phyloP scores from a whole-genome alignment of 2,797 vertebrate species.

The Lutjanus campechanus region DNA sequence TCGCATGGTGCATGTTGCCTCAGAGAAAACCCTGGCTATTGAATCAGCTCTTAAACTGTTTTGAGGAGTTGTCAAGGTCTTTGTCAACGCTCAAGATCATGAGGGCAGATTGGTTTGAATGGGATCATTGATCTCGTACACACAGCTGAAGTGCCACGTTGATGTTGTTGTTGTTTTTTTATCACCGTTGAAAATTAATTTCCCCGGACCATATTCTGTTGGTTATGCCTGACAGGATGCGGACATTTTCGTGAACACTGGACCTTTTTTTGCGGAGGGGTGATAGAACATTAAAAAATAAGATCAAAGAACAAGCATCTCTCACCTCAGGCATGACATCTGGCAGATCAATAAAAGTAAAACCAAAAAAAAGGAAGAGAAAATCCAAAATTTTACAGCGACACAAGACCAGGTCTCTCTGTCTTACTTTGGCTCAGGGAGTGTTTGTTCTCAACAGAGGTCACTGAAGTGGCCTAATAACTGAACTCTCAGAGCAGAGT shows the following conservation, averaged over 20 bases:
- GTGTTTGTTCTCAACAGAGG: conserved; percentile 51
- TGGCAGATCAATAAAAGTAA: conserved; percentile 63
- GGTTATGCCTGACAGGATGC: conserved; percentile 64
- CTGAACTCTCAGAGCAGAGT: conserved; percentile 38
- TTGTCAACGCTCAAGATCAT: conserved; percentile 58
- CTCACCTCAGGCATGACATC: conserved; percentile 72
- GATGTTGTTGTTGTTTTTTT: conserved; percentile 49
- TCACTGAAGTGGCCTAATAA: conserved; percentile 41
- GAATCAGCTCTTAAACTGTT: conserved; percentile 35
- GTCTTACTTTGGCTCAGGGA: conserved; percentile 26
- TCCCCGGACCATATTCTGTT: conserved; percentile 62
- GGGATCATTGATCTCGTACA: conserved; percentile 41
- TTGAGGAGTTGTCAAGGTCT: conserved; percentile 39
- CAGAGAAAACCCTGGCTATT: conserved; percentile 33
- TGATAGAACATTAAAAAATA: conserved; percentile 31
- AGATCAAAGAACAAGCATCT: conserved; percentile 41
- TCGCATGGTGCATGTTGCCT: conserved; percentile 25
- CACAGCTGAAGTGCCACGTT: conserved; percentile 48
- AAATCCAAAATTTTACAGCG: conserved; percentile 11
- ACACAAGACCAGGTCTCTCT: neutral
- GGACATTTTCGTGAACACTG: conserved; percentile 39
- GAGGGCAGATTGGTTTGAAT: conserved; percentile 61
- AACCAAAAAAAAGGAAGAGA: conserved; percentile 18
- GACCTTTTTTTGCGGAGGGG: neutral
- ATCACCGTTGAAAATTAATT: conserved; percentile 59